Conservation (phyloP, 2,888 invertebrate genomes). For the Melieria crassipennis region DNA sequence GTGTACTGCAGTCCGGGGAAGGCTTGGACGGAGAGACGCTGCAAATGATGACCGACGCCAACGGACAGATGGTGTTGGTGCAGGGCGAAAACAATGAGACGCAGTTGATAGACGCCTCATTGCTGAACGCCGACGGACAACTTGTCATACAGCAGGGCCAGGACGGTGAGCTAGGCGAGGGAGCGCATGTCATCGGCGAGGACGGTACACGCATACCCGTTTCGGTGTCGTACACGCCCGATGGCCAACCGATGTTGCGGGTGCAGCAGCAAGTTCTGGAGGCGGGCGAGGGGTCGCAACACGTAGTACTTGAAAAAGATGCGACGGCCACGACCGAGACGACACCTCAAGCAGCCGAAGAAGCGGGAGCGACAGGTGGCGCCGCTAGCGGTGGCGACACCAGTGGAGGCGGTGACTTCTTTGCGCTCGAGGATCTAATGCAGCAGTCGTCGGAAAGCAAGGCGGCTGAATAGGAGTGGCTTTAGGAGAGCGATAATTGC, state of each 20-base stretch:
- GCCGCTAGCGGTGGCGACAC: slow-evolving; percentile 44
- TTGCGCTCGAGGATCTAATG: slow-evolving; percentile 60
- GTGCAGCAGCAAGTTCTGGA: slow-evolving; percentile 62
- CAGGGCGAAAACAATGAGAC: slow-evolving; percentile 66
- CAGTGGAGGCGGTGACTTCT: slow-evolving; percentile 53
- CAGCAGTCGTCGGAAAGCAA: slow-evolving; percentile 50
- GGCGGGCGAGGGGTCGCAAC: slow-evolving; percentile 40
- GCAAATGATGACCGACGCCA: slow-evolving; percentile 66
- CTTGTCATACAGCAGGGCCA: slow-evolving; percentile 65
- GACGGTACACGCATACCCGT: slow-evolving; percentile 66
- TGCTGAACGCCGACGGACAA: slow-evolving; percentile 65
- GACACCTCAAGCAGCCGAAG: slow-evolving; percentile 42
- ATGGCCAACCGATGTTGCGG: slow-evolving; percentile 63
- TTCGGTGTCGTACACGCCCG: slow-evolving; percentile 64
- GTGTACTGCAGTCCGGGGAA: slow-evolving; percentile 64
- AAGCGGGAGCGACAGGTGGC: slow-evolving; percentile 44
- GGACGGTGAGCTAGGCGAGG: slow-evolving; percentile 61
- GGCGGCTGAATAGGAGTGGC: slow-evolving; percentile 54
- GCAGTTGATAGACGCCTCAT: slow-evolving; percentile 65
- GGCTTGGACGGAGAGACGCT: slow-evolving; percentile 65
- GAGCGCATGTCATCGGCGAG: slow-evolving; percentile 65
- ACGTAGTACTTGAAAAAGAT: slow-evolving; percentile 50
- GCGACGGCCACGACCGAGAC: slow-evolving; percentile 40
- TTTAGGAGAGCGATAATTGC: slow-evolving; percentile 48
- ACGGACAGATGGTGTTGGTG: slow-evolving; percentile 66